phyloP scores from a whole-genome alignment of 2,797 vertebrate genomes.

The Myotis pilosus region DNA sequence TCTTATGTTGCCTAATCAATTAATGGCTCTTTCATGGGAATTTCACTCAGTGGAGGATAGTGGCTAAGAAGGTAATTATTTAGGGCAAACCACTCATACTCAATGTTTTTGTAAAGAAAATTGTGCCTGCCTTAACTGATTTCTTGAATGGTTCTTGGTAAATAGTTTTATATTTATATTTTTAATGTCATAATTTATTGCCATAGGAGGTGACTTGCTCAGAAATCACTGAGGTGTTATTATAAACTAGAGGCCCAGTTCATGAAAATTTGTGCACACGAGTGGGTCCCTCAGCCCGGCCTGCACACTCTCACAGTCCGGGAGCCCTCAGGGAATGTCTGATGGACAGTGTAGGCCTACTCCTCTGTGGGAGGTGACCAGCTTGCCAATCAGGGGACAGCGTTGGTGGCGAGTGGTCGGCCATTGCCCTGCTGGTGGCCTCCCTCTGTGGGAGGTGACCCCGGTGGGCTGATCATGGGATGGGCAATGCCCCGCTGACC shows the following conservation, averaged over 20 bases:
- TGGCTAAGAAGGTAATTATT: neutral
- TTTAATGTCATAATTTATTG: constrained; percentile 45
- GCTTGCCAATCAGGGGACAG: too few relatives aligned
- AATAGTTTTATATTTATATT: constrained; percentile 19
- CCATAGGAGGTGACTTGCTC: neutral
- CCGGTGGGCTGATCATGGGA: too few relatives aligned
- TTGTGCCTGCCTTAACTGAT: neutral
- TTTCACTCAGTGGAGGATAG: neutral
- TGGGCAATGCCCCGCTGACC: too few relatives aligned
- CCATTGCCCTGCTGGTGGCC: too few relatives aligned
- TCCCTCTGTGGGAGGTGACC: too few relatives aligned
- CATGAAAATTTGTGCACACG: too few relatives aligned
- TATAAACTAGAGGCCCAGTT: neutral
- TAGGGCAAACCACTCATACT: neutral
- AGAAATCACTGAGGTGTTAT: constrained; percentile 37
- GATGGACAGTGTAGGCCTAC: too few relatives aligned
- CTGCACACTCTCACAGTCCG: too few relatives aligned
- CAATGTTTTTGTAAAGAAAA: neutral
- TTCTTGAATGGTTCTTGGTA: constrained; percentile 37
- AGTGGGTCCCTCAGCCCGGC: too few relatives aligned
- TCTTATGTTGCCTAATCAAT: neutral
- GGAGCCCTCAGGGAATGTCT: too few relatives aligned
- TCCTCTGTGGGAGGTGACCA: too few relatives aligned
- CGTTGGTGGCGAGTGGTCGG: too few relatives aligned
- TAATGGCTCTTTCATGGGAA: neutral